Base-by-base conservation (phyloP, 2,113 vertebrate species). In the Anas platyrhynchos region DNA sequence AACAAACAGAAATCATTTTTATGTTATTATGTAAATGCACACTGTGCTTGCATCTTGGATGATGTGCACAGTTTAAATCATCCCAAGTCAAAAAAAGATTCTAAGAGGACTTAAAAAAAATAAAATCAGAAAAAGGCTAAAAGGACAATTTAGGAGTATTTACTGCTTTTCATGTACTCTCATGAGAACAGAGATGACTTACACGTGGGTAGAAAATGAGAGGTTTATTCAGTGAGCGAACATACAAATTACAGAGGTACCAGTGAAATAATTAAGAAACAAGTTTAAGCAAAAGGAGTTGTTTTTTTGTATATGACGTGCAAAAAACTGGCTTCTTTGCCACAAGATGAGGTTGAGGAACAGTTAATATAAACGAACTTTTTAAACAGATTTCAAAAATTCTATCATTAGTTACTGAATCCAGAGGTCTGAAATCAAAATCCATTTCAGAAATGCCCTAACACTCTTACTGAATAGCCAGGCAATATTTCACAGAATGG, bases 1-100 rank as follows among this genome's bases (percentile, higher is more conserved):
- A 91, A 81, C 17, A 91, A 94, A n/a, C 16, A 81, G 88, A 92
- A 94, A 84, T 78, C 2, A 63, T 88, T 93, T 94, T 92, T 59
- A 89, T 78, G 48, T 36, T 75, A 56, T 80, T 79, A 65, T 75
- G 80, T 72, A 93, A 94, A 95, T 84, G 11, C 44, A 84, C 0
- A 0, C 29, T 86, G 65, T 68, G 62, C 52, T 93, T 72, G 38
- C 23, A 17, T 75, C 48, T 82, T 12, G 0, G 74, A 88, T 71
- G 46, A 22, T 80, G 36, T 36, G 11, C 34, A 59, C 38, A 63
- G 31, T 88, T 92, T 62, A 68, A 88, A 36, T 48, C 56, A 90
- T 36, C 41, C 21, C 50, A 81, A 67, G 11, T 78, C 36, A 61
- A 82, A 75, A 75, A 86, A 71, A 74, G 27, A 75, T 75, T 43